phyloP scores from a whole-genome alignment of 2,113 vertebrate species.

The Irena cyanogastra region DNA sequence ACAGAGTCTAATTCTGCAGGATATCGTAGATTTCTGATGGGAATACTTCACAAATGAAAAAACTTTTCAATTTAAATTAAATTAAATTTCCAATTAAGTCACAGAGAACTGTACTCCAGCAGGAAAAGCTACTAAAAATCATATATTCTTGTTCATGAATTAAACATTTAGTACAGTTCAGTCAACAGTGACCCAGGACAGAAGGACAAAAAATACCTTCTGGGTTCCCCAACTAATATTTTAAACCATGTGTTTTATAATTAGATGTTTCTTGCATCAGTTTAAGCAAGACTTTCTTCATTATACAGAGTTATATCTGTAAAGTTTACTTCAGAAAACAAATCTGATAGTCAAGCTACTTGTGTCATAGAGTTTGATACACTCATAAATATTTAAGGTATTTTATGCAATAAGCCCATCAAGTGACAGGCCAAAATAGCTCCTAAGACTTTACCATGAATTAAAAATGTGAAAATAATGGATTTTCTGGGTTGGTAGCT shows the following conservation, averaged over 20 bases:
- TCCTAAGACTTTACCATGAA: conserved; percentile 49
- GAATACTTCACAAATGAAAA: conserved; percentile 69
- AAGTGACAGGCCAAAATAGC: conserved; percentile 51
- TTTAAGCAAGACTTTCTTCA: conserved; percentile 5
- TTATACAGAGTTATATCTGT: neutral
- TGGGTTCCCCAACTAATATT: neutral
- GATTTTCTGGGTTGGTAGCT: conserved; percentile 34
- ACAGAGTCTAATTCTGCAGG: conserved; percentile 57
- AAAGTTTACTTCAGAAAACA: conserved; percentile 47
- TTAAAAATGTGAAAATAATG: conserved; percentile 64
- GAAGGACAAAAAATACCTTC: neutral
- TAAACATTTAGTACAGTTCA: conserved; percentile 28
- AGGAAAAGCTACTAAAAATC: conserved; percentile 53
- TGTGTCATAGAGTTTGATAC: conserved; percentile 31
- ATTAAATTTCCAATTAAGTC: conserved; percentile 73
- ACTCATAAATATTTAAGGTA: conserved; percentile 53
- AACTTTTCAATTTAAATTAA: conserved; percentile 69
- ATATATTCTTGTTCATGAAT: conserved; percentile 33
- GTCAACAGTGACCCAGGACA: neutral
- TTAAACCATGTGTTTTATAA: neutral
- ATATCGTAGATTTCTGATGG: conserved; percentile 48
- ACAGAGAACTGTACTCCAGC: conserved; percentile 53
- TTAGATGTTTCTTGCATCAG: neutral
- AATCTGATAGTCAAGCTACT: conserved; percentile 17
- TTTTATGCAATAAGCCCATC: conserved; percentile 47